Conservation (phyloP, 2,888 invertebrate species). For the Prosapia bicincta region DNA sequence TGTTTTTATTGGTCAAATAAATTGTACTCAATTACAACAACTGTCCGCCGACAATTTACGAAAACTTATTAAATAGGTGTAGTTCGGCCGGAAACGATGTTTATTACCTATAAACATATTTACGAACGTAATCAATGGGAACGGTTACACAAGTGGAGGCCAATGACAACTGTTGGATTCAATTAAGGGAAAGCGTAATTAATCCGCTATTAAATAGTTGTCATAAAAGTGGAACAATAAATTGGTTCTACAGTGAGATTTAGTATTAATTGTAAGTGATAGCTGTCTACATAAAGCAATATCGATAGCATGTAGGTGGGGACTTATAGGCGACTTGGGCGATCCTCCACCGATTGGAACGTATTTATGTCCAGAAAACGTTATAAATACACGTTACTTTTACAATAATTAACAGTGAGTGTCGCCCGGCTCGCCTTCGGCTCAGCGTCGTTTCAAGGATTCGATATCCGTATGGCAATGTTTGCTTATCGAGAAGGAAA, state of each 20-base stretch:
- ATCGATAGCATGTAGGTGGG: neutral
- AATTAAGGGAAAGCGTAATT: neutral
- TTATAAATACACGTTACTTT: neutral
- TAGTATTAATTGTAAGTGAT: neutral
- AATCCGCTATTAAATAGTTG: neutral
- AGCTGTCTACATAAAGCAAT: neutral
- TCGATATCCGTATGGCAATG: neutral
- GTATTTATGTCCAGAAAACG: neutral
- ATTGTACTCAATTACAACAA: neutral
- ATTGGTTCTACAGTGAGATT: neutral
- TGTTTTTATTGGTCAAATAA: neutral
- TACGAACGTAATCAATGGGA: neutral
- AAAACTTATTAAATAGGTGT: neutral
- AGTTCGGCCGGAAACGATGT: neutral
- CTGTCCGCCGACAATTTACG: no score
- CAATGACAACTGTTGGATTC: neutral
- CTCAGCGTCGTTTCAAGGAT: neutral
- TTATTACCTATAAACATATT: neutral
- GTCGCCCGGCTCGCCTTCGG: neutral
- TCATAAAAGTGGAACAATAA: neutral
- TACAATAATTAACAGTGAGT: neutral
- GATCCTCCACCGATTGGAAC: neutral
- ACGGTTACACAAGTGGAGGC: neutral
- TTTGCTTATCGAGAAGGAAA: neutral
- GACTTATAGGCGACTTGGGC: neutral